Conservation (phyloP, 2,797 vertebrate genomes). For the Pyrrhura leucotis region DNA sequence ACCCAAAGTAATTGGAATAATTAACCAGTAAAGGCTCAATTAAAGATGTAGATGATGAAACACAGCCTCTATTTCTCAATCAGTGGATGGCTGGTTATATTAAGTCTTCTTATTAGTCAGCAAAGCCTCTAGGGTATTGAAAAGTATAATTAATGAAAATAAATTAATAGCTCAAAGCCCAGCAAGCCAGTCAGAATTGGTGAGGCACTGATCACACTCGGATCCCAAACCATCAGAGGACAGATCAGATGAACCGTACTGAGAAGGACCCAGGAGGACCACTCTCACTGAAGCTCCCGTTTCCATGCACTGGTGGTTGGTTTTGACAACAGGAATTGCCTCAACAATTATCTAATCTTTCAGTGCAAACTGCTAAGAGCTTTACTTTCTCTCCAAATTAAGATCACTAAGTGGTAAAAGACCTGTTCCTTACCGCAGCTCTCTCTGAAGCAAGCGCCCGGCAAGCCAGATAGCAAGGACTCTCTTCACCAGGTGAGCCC, state of each 20-base stretch:
- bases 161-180: slow-evolving; percentile 44
- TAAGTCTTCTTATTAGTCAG: slow-evolving; percentile 49
- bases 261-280: neutral
- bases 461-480: neutral
- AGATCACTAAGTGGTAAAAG: slow-evolving; percentile 41
- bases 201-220: neutral
- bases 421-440: slow-evolving; percentile 5
- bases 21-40: slow-evolving; percentile 46
- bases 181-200: neutral
- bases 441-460: slow-evolving; percentile 15
- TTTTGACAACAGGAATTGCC: neutral
- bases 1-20: slow-evolving; percentile 58
- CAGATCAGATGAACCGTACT: neutral
- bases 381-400: neutral
- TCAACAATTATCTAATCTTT: neutral
- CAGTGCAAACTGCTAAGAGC: neutral
- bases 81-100: slow-evolving; percentile 30
- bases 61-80: slow-evolving; percentile 39
- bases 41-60: slow-evolving; percentile 42
- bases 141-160: slow-evolving; percentile 29
- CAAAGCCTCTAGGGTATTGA: slow-evolving; percentile 56
- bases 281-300: neutral
- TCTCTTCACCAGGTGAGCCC: slow-evolving; percentile 44
- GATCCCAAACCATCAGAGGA: neutral
- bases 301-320: neutral